Conservation (phyloP, 2,888 invertebrate genomes). For the Hoplodrina blanda region DNA sequence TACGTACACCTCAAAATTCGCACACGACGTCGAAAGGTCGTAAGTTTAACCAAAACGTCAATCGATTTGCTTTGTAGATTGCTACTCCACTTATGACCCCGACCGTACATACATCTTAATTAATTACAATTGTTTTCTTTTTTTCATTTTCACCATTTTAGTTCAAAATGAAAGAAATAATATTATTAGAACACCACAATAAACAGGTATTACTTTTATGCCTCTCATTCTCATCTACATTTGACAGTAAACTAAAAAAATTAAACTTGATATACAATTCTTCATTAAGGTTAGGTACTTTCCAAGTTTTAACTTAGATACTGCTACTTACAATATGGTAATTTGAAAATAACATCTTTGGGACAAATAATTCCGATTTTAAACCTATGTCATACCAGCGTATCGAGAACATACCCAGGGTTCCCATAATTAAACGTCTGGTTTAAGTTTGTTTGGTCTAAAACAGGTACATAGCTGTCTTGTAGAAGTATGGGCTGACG, state of each 20-base stretch:
- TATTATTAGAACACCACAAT: constrained; percentile 9
- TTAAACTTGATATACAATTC: not conserved
- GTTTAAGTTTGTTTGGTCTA: constrained; percentile 77
- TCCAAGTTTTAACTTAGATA: constrained; percentile 43
- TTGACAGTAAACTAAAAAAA: not conserved
- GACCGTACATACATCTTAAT: too few species aligned
- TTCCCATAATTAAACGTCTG: constrained; percentile 66
- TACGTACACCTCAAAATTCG: too few species aligned
- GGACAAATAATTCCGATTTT: constrained; percentile 62
- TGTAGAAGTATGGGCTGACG: constrained; percentile 85
- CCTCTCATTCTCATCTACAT: constrained; percentile 15
- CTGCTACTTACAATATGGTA: constrained; percentile 65
- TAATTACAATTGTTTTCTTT: not conserved
- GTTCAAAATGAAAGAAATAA: not conserved
- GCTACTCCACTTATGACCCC: too few species aligned
- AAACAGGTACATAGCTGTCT: constrained; percentile 86
- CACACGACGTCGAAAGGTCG: too few species aligned
- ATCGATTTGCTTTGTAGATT: too few species aligned
- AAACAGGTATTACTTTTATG: constrained; percentile 15
- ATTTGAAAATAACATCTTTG: constrained; percentile 68
- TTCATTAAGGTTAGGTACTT: constrained; percentile 4
- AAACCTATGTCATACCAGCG: constrained; percentile 86
- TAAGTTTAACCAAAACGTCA: too few species aligned
- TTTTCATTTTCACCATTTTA: not conserved
- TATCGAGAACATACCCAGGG: constrained; percentile 83